phyloP scores from a whole-genome alignment of 2,113 vertebrate species.

The Elephas maximus region DNA sequence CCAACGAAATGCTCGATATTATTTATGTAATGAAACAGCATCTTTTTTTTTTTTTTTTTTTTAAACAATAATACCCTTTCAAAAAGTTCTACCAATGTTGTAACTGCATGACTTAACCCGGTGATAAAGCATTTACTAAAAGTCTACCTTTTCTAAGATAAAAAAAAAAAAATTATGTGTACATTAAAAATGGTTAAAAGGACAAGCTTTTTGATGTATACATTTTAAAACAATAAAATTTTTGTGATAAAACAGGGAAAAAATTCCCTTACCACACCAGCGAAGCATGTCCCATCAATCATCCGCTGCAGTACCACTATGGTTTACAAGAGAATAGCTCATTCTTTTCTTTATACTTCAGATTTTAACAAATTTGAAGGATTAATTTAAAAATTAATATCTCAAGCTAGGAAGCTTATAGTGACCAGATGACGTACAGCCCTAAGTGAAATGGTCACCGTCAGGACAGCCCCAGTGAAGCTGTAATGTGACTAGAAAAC shows the following conservation, averaged over 20 bases:
- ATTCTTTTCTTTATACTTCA: neutral
- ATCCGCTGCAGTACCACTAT: neutral
- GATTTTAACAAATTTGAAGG: constrained; percentile 15
- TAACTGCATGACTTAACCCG: constrained; percentile 91
- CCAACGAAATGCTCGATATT: constrained; percentile 88
- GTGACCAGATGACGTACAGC: neutral
- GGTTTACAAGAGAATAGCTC: neutral
- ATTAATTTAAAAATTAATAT: constrained; percentile 30
- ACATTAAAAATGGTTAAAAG: no score
- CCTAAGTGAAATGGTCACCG: neutral
- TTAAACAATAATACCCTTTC: constrained; percentile 58
- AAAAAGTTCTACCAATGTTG: constrained; percentile 91
- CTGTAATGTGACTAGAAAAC: neutral
- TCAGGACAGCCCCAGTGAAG: neutral
- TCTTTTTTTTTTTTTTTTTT: constrained; percentile 49
- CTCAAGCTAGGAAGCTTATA: neutral
- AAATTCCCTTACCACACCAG: neutral
- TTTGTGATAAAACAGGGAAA: no score
- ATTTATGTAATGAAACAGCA: constrained; percentile 88
- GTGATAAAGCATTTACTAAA: constrained; percentile 92
- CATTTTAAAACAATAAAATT: no score
- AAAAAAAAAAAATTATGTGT: no score
- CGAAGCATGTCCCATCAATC: neutral
- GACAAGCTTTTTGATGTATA: no score
- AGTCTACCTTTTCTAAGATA: constrained; percentile 89